Base-by-base conservation (phyloP, 1,140 invertebrate species). In the Dendroctonus ponderosae region DNA sequence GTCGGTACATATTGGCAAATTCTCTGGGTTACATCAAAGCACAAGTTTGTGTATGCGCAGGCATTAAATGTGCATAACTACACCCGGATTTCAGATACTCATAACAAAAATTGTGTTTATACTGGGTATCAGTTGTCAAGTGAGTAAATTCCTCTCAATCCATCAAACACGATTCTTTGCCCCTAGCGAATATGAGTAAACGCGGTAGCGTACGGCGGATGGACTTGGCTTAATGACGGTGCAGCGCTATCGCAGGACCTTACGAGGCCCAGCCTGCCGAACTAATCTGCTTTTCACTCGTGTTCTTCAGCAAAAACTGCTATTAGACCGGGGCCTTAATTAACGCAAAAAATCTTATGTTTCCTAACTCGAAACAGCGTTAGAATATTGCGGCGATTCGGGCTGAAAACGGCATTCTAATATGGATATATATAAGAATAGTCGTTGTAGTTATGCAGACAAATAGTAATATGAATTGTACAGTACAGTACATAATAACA, bases 271-370 rank as follows among this genome's bases (percentile, higher is more conserved):
- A 61, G 43, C 58, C 37, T 40, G 52, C 50, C 57, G 68, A 70
- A 67, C 66, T 75, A 75, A 73, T 73, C 71, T 73, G 70, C 71
- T 73, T 71, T 73, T 75, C 72, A 71, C 67, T 73, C 72, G 71
- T 72, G 73, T 70, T n/a, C 68, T 67, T 58, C 66, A 38, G 58
- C 73, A 75, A 75, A 75, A 75, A 75, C 73, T 70, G 65, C 66
- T 74, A 74, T 74, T 74, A 73, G 71, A 74, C 62, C 63, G 59
- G 62, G 70, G 72, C 69, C 73, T 75, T 75, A 75, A 75, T 75
- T 75, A 75, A 75, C 70, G 70, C 73, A 75, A 75, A 75, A 75
- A 75, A 63, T 52, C 60, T 62, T 51, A 40, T 56, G 51, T 39
- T 63, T 52, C 51, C 14, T 11, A 15, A 7, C 44, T 8, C 58